A percentile compares a stretch with the other conserved stretches of the same genome.
Evolutionary conservation across 2,888 invertebrate species (phyloP).

Genomic region (Folsomia manolachei): DNA sequence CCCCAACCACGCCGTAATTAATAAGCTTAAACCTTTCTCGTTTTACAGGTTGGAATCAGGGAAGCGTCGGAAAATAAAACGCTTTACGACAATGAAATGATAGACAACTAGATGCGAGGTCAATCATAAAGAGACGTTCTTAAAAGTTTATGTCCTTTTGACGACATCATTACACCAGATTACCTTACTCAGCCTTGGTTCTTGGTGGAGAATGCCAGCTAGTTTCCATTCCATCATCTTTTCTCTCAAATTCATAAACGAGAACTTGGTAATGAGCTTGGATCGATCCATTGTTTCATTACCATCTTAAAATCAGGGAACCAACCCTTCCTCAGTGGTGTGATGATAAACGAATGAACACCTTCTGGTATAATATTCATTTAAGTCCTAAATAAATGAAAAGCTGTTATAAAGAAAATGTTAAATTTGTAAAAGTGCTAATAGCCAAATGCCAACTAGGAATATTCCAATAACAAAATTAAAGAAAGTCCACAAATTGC

Average conservation of each 20-base stretch:
- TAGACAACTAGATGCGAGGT: constrained; percentile 20
- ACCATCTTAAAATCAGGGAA: too few relatives aligned
- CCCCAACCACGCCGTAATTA: background rate
- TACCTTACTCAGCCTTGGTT: constrained; percentile 37
- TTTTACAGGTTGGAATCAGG: background rate
- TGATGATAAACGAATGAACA: too few relatives aligned
- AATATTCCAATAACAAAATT: too few relatives aligned
- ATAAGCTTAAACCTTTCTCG: background rate
- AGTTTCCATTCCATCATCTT: background rate
- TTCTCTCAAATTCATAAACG: constrained; percentile 7
- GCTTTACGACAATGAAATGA: background rate
- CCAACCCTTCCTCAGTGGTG: too few relatives aligned
- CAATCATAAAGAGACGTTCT: constrained; percentile 34
- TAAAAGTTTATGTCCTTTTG: constrained; percentile 47
- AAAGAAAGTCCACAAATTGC: too few relatives aligned
- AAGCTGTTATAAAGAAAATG: too few relatives aligned
- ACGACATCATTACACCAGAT: constrained; percentile 49
- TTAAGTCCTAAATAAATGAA: too few relatives aligned
- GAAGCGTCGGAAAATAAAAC: background rate
- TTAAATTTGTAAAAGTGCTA: too few relatives aligned
- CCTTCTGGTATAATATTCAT: too few relatives aligned
- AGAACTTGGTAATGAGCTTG: background rate
- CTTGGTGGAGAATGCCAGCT: too few relatives aligned
- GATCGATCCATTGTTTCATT: background rate
- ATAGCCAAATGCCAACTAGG: too few relatives aligned